phyloP scores from a whole-genome alignment of 2,888 invertebrate species.

The Drosophila aldrichi region DNA sequence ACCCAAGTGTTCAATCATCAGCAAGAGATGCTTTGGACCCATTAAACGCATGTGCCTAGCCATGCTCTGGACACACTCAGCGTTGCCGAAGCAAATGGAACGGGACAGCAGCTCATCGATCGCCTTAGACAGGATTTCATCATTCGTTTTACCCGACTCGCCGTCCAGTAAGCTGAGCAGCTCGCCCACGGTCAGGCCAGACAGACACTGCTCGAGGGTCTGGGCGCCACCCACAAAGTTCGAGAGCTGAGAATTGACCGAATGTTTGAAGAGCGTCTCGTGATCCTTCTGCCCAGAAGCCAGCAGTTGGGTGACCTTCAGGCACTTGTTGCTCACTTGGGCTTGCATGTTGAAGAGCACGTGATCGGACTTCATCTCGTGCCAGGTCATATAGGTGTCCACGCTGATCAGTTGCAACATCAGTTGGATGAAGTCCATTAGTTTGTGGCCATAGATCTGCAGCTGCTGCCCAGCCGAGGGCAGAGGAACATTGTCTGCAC shows the following conservation, averaged over 20 bases:
- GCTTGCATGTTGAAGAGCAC: conserved; percentile 46
- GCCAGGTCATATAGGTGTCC: conserved; percentile 54
- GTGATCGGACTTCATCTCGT: conserved; percentile 41
- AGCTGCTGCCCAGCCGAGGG: background rate
- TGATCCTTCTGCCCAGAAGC: background rate
- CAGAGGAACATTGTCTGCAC: background rate
- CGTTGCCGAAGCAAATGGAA: conserved; percentile 55
- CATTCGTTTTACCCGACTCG: conserved; percentile 3
- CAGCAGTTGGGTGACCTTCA: conserved; percentile 12
- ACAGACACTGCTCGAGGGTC: conserved; percentile 36
- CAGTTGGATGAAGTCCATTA: conserved; percentile 51
- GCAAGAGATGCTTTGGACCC: conserved; percentile 1
- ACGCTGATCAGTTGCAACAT: conserved; percentile 43
- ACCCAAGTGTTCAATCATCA: conserved; percentile 35
- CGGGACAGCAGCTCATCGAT: conserved; percentile 44
- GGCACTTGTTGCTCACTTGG: conserved; percentile 32
- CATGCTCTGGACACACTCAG: conserved; percentile 56
- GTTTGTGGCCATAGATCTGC: conserved; percentile 5
- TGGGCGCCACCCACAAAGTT: conserved; percentile 39
- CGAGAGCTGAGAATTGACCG: conserved; percentile 23
- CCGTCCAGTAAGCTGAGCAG: conserved; percentile 53
- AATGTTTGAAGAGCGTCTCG: conserved; percentile 22
- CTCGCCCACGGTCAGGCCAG: conserved; percentile 38
- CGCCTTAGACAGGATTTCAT: background rate
- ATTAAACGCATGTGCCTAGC: conserved; percentile 33